phyloP scores from a whole-genome alignment of 2,888 invertebrate species.

The Nymphalis c-album region DNA sequence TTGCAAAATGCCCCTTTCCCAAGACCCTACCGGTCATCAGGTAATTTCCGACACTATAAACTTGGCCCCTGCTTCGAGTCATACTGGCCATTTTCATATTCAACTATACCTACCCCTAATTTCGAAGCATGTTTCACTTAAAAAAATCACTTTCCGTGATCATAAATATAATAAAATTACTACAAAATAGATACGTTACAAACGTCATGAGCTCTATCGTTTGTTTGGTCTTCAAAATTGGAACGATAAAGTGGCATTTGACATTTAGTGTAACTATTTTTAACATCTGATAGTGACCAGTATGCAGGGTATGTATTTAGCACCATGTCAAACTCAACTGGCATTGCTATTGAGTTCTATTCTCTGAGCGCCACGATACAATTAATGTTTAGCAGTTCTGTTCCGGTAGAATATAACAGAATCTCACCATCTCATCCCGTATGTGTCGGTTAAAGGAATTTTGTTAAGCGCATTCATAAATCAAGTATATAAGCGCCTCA shows the following conservation, averaged over 20 bases:
- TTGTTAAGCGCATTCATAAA: no score
- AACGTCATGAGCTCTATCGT: constrained; percentile 63
- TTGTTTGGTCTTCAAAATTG: constrained; percentile 72
- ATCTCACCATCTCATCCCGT: no score
- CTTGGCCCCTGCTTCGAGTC: constrained; percentile 66
- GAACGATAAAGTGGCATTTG: constrained; percentile 57
- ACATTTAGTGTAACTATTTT: constrained; percentile 66
- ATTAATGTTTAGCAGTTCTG: no score
- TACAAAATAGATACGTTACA: constrained; percentile 53
- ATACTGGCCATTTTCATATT: constrained; percentile 60
- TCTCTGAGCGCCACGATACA: no score
- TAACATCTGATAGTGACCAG: constrained; percentile 43
- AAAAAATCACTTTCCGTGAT: constrained; percentile 24
- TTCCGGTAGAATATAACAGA: no score
- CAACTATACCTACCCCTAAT: constrained; percentile 53
- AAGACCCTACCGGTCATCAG: constrained; percentile 85
- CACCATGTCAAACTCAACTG: constrained; percentile 1
- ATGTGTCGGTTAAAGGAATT: no score
- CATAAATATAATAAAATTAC: constrained; percentile 40
- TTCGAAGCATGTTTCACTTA: constrained; percentile 58
- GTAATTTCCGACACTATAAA: constrained; percentile 86
- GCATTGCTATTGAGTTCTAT: neutral
- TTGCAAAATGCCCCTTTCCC: constrained; percentile 89
- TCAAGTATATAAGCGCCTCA: no score
- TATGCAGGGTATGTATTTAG: constrained; percentile 13